Conservation (phyloP, 2,797 vertebrate species). For the Peromyscus eremicus region DNA sequence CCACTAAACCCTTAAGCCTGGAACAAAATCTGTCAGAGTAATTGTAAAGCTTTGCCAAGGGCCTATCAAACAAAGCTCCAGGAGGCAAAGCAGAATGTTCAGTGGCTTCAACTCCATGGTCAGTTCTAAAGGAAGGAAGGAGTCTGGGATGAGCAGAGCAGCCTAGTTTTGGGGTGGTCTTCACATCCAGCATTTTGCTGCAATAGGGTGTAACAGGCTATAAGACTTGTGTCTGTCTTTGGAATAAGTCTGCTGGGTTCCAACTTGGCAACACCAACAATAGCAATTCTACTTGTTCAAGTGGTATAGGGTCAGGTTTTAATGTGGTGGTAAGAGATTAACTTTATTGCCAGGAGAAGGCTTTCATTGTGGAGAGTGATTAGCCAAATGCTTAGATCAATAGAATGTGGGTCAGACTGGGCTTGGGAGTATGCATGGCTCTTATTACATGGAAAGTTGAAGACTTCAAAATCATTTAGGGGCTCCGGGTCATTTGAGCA, state of each 20-base stretch:
- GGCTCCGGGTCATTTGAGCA: conserved; percentile 25
- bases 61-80: background rate
- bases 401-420: conserved; percentile 60
- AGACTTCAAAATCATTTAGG: background rate
- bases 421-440: background rate
- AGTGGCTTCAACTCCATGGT: background rate
- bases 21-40: conserved; percentile 33
- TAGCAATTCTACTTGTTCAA: conserved; percentile 63
- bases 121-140: background rate
- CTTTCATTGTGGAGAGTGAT: conserved; percentile 87
- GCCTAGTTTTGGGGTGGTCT: background rate
- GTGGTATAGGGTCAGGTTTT: conserved; percentile 81
- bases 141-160: background rate
- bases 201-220: background rate
- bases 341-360: conserved; percentile 83
- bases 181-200: background rate
- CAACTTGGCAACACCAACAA: conserved; percentile 67
- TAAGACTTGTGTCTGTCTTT: conserved; percentile 73
- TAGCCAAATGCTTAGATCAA: conserved; percentile 82
- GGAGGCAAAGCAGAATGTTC: background rate
- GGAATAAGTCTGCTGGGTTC: background rate
- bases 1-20: conserved; percentile 25
- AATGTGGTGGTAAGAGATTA: conserved; percentile 85
- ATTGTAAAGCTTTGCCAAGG: background rate
- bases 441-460: conserved; percentile 21